A percentile compares a stretch with the other conserved stretches of the same genome.
These are phyloP conservation scores for Mirounga angustirostris DNA, from an alignment of 2,113 vertebrate genomes.

Conservation along the genomic window DNA sequence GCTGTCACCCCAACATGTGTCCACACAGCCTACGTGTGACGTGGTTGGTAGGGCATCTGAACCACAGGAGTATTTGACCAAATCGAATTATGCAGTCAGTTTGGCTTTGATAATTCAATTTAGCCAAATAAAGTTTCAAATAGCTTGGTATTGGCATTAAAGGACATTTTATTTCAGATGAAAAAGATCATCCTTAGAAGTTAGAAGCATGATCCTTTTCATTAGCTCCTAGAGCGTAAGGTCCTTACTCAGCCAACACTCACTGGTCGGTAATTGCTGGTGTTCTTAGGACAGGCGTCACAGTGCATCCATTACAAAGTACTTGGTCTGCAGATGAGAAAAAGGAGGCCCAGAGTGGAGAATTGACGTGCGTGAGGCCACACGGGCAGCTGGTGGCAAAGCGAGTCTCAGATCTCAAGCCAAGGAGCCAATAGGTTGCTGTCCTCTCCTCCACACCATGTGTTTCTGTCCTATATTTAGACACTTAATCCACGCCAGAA, in stretches of 20 bases:
- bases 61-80: background rate
- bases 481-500: background rate
- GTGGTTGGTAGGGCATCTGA: background rate
- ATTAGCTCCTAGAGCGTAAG: background rate
- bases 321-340: background rate
- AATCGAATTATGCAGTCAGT: background rate
- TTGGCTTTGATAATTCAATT: background rate
- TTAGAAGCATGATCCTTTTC: background rate
- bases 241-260: background rate
- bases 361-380: background rate
- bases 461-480: background rate
- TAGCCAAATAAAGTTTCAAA: background rate
- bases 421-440: background rate
- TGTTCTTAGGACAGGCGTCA: background rate
- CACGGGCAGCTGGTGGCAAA: background rate
- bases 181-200: background rate
- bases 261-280: background rate
- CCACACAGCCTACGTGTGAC: too few relatives aligned
- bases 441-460: fast-evolving
- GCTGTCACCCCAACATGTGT: background rate
- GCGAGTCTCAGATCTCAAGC: background rate
- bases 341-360: fast-evolving
- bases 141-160: background rate
- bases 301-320: background rate
- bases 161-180: background rate